Base-by-base conservation (phyloP, 1,140 invertebrate genomes). In the Linepithema humile region DNA sequence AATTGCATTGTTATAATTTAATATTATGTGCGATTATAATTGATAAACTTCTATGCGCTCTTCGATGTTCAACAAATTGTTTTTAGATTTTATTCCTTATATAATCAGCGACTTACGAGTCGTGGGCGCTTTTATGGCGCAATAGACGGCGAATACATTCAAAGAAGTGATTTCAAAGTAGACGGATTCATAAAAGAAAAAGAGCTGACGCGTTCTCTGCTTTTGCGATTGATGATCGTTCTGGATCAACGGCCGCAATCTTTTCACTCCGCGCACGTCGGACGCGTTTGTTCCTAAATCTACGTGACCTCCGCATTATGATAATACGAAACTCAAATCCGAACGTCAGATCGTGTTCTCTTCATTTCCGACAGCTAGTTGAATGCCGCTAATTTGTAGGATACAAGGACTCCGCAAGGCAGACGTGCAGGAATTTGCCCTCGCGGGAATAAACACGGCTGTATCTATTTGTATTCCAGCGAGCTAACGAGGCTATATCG, bases 301-400 rank as follows among this genome's bases (percentile, higher is more conserved):
- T 15, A 48, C 48, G 23, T 23, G 82, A 60, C 85, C 87, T 89
- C 50, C 72, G 75, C 55, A 29, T 89, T 85, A 89, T 88, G 88
- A 78, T 89, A 89, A 89, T 89, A 60, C 15, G 35, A 45, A 6
- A 62, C 67, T 40, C 35, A 74, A 88, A 84, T 65, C 57, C 73
- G 65, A 32, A 65, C 6, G n/a, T 72, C 48, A 45, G 1, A 15
- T 23, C n/a, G 29, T 35, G 48, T 65, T 57, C 60, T 85, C 78
- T 60, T 73, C 86, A 69, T 85, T 90, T 90, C 88, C 85, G 83
- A 57, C 85, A 89, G 17, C 2, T 73, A 48, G 45, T 60, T 20
- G 23, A 53, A 55, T 67, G 15, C 9, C 17, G 15, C 38, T 45
- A 32, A 74, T 69, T 55, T 85, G 5, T 29, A 35, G 29, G 32